Evolutionary conservation across 2,113 vertebrate genomes (phyloP).

Genomic region (Penelope pileata): DNA sequence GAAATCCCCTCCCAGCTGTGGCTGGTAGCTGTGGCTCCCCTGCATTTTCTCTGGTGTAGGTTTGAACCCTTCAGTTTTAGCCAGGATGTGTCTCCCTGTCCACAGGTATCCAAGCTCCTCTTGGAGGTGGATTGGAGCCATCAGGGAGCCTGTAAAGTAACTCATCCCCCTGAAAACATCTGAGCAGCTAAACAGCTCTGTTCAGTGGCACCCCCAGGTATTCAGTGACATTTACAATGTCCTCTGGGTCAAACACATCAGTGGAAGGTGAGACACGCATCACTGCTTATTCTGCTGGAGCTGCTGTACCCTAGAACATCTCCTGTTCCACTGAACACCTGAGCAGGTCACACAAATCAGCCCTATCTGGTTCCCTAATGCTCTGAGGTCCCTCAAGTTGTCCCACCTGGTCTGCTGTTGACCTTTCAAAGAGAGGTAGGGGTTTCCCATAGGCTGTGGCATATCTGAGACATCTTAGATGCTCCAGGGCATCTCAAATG

Average conservation of each 20-base stretch:
- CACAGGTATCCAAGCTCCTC: background rate
- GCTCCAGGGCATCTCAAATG: background rate
- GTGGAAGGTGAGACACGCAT: background rate
- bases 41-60: rapidly evolving
- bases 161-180: background rate
- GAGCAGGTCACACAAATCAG: background rate
- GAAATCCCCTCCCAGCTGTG: background rate
- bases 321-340: background rate
- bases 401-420: background rate
- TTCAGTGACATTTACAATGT: background rate
- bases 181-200: background rate
- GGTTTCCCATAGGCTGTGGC: background rate
- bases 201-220: background rate
- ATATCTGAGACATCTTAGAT: background rate
- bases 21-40: rapidly evolving
- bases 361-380: background rate
- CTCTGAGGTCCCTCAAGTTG: background rate
- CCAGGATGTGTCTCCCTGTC: background rate
- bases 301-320: background rate
- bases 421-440: background rate
- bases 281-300: background rate
- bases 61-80: background rate
- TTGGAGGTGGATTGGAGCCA: background rate
- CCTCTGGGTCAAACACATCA: background rate
- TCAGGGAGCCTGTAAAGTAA: background rate